A percentile compares a stretch with the other conserved stretches of the same genome.
Evolutionary conservation across 2,888 invertebrate genomes (phyloP).

Genomic region (Mellilla xanthometata): DNA sequence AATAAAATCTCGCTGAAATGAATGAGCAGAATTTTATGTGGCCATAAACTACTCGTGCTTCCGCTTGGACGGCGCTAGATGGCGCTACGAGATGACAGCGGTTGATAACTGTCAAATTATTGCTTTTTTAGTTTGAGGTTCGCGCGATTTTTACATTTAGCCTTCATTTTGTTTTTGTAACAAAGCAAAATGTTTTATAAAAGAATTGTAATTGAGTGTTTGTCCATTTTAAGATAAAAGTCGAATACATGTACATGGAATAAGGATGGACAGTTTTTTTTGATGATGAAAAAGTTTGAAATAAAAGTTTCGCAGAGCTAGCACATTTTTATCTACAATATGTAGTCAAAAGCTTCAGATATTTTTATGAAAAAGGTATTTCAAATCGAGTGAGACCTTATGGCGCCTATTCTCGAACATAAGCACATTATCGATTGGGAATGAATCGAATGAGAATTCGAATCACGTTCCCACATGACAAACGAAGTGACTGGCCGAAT

Average conservation of each 20-base stretch:
- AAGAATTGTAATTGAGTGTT: too few species aligned
- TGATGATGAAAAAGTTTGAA: too few species aligned
- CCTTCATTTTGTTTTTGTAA: background rate
- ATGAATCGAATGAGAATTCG: conserved; percentile 26
- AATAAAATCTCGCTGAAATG: conserved; percentile 33
- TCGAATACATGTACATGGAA: too few species aligned
- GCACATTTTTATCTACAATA: too few species aligned
- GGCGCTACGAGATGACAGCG: conserved; percentile 2
- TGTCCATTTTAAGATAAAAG: too few species aligned
- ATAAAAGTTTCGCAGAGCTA: too few species aligned
- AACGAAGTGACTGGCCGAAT: conserved; percentile 36
- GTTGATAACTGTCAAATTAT: conserved; percentile 8
- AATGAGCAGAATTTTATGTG: conserved; percentile 42
- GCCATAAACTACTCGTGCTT: conserved; percentile 49
- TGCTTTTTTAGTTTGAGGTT: conserved; percentile 1
- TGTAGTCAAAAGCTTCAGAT: background rate
- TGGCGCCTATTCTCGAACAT: conserved; percentile 12
- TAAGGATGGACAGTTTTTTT: too few species aligned
- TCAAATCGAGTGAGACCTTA: conserved; percentile 23
- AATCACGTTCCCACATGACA: conserved; percentile 43
- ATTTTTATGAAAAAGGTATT: conserved; percentile 5
- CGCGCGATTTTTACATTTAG: background rate
- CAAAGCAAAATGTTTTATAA: too few species aligned
- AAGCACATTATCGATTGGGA: conserved; percentile 30
- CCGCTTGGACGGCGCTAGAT: conserved; percentile 41